Percentiles rank a stretch among this genome's conserved stretches.
These are phyloP conservation scores for Bombus sylvicola DNA, from an alignment of 1,140 invertebrate species.

Conservation along the genomic window DNA sequence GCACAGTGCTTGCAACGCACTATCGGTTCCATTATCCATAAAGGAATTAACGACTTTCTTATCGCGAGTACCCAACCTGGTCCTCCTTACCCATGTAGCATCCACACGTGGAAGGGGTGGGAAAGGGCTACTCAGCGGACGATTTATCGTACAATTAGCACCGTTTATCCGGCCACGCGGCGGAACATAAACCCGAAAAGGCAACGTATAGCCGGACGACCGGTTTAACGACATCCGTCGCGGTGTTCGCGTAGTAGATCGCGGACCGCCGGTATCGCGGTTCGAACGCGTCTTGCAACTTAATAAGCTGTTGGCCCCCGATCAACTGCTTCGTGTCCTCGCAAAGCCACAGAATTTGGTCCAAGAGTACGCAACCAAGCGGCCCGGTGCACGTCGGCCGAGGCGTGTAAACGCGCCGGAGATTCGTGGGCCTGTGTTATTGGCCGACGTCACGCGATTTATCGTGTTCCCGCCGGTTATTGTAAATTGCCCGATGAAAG, in stretches of 20 bases:
- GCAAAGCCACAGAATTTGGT: neutral
- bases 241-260: conserved; percentile 31
- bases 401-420: conserved; percentile 10
- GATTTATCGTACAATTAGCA: conserved; percentile 72
- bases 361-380: neutral
- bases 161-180: conserved; percentile 55
- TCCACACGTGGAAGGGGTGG: neutral
- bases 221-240: conserved; percentile 57
- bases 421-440: conserved; percentile 36
- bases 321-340: neutral
- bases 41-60: conserved; percentile 57
- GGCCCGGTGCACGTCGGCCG: neutral
- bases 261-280: conserved; percentile 38
- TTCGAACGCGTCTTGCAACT: conserved; percentile 43
- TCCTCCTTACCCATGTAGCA: neutral
- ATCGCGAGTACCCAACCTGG: conserved; percentile 21
- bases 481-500: conserved; percentile 45
- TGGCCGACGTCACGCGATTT: conserved; percentile 48
- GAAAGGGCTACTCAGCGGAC: conserved; percentile 54
- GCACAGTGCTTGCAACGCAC: conserved; percentile 14
- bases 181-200: conserved; percentile 58
- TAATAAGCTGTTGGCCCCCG: conserved; percentile 43
- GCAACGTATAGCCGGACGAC: conserved; percentile 52
- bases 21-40: conserved; percentile 45
- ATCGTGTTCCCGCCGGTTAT: conserved; percentile 38